A percentile compares a stretch with the other conserved stretches of the same genome.
Conservation (phyloP, 2,888 invertebrate species). For the Crocallis elinguaria region DNA sequence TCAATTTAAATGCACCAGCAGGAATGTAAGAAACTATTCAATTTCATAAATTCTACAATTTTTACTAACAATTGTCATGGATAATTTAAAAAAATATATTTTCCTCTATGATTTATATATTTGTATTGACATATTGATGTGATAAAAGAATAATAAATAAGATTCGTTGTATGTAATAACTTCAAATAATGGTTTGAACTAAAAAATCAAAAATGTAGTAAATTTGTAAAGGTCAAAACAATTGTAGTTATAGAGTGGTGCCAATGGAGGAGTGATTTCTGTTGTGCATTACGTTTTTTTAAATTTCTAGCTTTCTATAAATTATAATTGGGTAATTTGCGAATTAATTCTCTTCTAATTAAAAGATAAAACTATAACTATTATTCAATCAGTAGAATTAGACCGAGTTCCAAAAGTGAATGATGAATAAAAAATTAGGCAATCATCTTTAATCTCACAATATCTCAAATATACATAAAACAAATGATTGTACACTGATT, state of each 20-base stretch:
- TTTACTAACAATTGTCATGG: slow-evolving; percentile 43
- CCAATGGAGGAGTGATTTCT: slow-evolving; percentile 48
- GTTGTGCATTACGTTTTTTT: slow-evolving; percentile 29
- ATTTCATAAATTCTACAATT: slow-evolving; percentile 12
- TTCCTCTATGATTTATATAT: slow-evolving; percentile 43
- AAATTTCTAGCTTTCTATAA: slow-evolving; percentile 17
- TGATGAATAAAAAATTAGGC: too few species aligned
- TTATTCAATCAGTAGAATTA: too few species aligned
- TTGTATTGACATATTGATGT: slow-evolving; percentile 24
- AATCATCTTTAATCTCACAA: too few species aligned
- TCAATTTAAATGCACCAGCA: slow-evolving; percentile 35
- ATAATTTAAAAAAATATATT: slow-evolving; percentile 23
- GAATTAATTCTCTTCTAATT: background rate
- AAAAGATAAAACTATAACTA: too few species aligned
- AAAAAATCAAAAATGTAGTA: slow-evolving; percentile 18
- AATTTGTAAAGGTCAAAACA: slow-evolving; percentile 16
- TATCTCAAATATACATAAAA: too few species aligned
- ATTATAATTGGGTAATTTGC: too few species aligned
- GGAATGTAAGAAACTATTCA: slow-evolving; percentile 32
- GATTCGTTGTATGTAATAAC: slow-evolving; percentile 38
- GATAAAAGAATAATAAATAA: slow-evolving; percentile 32
- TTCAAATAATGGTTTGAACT: slow-evolving; percentile 25
- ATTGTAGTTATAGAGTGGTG: slow-evolving; percentile 26
- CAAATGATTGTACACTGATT: too few species aligned
- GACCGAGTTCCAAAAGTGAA: too few species aligned